Evolutionary conservation across 1,140 invertebrate species (phyloP).

Genomic region (Procambarus clarkii): DNA sequence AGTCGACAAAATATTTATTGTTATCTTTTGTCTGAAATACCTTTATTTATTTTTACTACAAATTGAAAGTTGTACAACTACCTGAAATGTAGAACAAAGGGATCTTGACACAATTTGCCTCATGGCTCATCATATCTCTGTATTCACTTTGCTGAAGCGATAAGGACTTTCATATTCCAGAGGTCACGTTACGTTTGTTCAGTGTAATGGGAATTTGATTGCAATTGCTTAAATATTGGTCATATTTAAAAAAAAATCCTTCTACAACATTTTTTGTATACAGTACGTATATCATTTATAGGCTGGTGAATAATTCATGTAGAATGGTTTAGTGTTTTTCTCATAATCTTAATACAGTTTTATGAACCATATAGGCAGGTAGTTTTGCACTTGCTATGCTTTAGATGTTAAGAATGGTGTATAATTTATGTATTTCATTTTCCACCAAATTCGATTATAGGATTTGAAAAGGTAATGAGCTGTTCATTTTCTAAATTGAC

Average conservation of each 20-base stretch:
- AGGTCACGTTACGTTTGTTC: no score
- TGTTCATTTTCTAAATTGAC: not conserved
- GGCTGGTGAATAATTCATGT: not conserved
- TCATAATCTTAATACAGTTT: not conserved
- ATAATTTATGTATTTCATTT: not conserved
- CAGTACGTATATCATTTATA: not conserved
- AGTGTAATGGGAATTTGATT: not conserved
- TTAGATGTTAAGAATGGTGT: not conserved
- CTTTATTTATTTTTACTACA: not conserved
- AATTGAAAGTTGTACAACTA: not conserved
- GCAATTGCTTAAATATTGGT: not conserved
- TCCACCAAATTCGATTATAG: not conserved
- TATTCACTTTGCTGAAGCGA: not conserved
- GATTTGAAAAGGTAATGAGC: not conserved
- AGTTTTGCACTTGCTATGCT: not conserved
- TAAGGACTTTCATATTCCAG: not conserved
- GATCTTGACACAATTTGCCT: not conserved
- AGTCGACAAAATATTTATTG: not conserved
- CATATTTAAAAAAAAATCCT: not conserved
- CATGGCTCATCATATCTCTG: not conserved
- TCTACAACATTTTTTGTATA: not conserved
- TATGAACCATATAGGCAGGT: not conserved
- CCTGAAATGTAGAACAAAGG: not conserved
- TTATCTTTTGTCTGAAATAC: not conserved
- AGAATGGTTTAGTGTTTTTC: not conserved